Conservation (phyloP, 2,888 invertebrate species). For the Tanypteryx hageni region DNA sequence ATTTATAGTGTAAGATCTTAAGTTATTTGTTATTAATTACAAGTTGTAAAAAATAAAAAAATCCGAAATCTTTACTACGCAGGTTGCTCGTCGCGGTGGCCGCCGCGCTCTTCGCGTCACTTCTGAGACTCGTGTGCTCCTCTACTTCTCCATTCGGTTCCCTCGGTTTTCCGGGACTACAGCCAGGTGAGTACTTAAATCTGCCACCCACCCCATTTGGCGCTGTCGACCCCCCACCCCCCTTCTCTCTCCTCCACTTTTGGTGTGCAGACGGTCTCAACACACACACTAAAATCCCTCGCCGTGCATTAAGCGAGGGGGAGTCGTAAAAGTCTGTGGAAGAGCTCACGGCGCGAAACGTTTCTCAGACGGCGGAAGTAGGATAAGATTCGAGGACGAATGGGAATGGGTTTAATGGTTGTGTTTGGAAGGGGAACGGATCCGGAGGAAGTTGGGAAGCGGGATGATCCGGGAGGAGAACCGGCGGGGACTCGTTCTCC, state of each 20-base stretch:
- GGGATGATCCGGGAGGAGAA: not conserved
- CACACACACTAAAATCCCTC: not conserved
- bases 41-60: too few relatives aligned
- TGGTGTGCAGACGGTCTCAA: not conserved
- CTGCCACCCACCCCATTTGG: not conserved
- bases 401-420: not conserved
- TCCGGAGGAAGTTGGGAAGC: not conserved
- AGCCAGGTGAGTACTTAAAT: not conserved
- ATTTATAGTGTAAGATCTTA: too few relatives aligned
- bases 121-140: not conserved
- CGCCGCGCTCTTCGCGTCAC: not conserved
- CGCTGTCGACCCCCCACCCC: not conserved
- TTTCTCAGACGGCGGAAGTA: not conserved
- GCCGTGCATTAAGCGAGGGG: not conserved
- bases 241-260: not conserved
- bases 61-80: not conserved
- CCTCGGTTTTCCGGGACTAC: constrained; percentile 28
- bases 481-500: not conserved
- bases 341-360: not conserved
- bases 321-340: not conserved
- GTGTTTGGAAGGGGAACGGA: not conserved
- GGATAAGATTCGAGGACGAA: not conserved
- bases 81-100: not conserved
- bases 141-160: constrained; percentile 21
- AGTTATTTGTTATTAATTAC: too few relatives aligned